Evolutionary conservation across 2,888 invertebrate species (phyloP).

Genomic region (Oscheius sp.): DNA sequence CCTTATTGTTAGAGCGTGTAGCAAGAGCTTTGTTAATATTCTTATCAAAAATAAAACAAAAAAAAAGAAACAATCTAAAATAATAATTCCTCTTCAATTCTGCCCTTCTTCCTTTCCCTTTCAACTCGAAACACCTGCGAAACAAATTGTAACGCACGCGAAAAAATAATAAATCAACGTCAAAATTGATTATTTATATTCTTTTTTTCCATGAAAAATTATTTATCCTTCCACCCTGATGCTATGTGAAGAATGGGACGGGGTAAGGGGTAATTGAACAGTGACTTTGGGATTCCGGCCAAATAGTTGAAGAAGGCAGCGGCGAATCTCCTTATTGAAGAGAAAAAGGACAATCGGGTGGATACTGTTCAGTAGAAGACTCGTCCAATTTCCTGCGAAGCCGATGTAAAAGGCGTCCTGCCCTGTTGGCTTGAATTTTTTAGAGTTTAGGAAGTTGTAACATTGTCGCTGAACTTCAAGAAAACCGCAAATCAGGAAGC

Average conservation of each 20-base stretch:
- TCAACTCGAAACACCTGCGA: no score
- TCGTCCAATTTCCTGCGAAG: constrained; percentile 6
- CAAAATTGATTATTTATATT: no score
- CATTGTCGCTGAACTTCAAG: background rate
- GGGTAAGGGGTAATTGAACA: background rate
- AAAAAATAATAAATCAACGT: no score
- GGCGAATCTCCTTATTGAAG: background rate
- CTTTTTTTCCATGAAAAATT: background rate
- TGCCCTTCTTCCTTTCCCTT: no score
- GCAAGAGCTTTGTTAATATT: constrained; percentile 92
- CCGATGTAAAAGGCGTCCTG: background rate
- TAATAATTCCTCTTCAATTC: no score
- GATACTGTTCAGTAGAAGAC: background rate
- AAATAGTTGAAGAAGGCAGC: background rate
- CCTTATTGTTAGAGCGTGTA: constrained; percentile 84
- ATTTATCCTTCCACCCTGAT: background rate
- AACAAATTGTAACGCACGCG: no score
- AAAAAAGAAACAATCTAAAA: background rate
- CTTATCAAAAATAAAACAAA: constrained; percentile 81
- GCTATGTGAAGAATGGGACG: background rate
- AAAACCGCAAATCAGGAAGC: constrained; percentile 10
- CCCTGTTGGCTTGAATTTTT: background rate
- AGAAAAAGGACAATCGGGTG: constrained; percentile 6
- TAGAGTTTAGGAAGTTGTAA: background rate
- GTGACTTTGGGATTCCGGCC: background rate